These are phyloP conservation scores for Urocitellus parryii DNA, from an alignment of 2,113 vertebrate genomes.

Conservation along the genomic window DNA sequence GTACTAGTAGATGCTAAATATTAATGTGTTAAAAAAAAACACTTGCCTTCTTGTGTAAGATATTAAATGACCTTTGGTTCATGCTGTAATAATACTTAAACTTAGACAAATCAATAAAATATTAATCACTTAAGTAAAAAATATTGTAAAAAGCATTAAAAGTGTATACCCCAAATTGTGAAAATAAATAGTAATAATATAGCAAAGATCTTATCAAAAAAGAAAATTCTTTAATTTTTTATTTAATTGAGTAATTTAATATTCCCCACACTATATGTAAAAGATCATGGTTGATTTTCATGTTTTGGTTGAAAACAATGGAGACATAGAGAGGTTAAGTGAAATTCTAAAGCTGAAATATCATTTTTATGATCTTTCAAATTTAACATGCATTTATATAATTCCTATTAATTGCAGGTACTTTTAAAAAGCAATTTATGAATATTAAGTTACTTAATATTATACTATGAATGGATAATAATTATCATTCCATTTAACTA, in stretches of 20 bases:
- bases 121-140: neutral
- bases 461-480: neutral
- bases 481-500: neutral
- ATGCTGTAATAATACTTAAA: neutral
- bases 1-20: neutral
- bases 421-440: neutral
- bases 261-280: neutral
- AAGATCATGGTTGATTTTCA: neutral
- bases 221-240: neutral
- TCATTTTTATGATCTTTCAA: neutral
- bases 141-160: neutral
- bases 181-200: neutral
- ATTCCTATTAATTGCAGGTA: neutral
- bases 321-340: neutral
- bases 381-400: neutral
- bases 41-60: neutral
- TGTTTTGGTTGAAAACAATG: neutral
- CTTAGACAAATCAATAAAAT: neutral
- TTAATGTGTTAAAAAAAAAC: neutral
- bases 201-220: neutral
- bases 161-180: neutral
- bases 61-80: neutral
- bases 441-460: neutral
- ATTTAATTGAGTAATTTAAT: neutral
- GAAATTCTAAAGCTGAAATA: neutral